phyloP scores from a whole-genome alignment of 2,888 invertebrate genomes.

The Plemyria rubiginata region DNA sequence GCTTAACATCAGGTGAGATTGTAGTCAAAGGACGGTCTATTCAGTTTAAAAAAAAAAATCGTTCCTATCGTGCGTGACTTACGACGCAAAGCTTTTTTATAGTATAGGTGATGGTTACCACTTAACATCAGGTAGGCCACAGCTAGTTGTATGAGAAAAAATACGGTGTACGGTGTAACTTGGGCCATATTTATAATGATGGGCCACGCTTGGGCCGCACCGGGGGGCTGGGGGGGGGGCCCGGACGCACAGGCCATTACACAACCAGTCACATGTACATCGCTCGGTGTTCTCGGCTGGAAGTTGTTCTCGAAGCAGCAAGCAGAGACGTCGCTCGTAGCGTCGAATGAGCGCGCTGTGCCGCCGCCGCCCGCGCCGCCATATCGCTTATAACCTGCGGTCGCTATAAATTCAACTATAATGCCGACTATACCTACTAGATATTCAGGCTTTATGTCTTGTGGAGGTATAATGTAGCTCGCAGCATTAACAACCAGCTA shows the following conservation, averaged over 20 bases:
- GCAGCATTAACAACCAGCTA: conserved; percentile 8
- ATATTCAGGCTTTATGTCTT: conserved; percentile 38
- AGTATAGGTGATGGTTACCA: too few relatives aligned
- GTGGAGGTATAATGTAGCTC: conserved; percentile 30
- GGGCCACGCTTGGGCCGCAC: conserved; percentile 15
- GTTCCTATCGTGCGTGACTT: too few relatives aligned
- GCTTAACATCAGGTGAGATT: too few relatives aligned
- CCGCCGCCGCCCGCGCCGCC: too few relatives aligned
- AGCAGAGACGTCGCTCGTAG: too few relatives aligned
- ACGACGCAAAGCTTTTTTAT: too few relatives aligned
- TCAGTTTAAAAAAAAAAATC: too few relatives aligned
- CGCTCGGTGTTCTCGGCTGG: conserved; percentile 21
- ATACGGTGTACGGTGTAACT: conserved; percentile 12
- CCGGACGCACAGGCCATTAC: conserved; percentile 47
- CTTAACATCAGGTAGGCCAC: too few relatives aligned
- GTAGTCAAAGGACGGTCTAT: too few relatives aligned
- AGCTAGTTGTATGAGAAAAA: too few relatives aligned
- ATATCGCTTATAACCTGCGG: too few relatives aligned
- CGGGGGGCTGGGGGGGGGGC: conserved; percentile 11
- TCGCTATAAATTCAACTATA: not conserved
- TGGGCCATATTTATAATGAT: conserved; percentile 13
- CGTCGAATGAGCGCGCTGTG: too few relatives aligned
- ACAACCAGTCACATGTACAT: conserved; percentile 42
- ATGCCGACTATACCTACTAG: conserved; percentile 8
- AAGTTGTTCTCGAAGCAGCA: not conserved